Conservation (phyloP, 2,113 vertebrate genomes). For the Oryzias woworae region DNA sequence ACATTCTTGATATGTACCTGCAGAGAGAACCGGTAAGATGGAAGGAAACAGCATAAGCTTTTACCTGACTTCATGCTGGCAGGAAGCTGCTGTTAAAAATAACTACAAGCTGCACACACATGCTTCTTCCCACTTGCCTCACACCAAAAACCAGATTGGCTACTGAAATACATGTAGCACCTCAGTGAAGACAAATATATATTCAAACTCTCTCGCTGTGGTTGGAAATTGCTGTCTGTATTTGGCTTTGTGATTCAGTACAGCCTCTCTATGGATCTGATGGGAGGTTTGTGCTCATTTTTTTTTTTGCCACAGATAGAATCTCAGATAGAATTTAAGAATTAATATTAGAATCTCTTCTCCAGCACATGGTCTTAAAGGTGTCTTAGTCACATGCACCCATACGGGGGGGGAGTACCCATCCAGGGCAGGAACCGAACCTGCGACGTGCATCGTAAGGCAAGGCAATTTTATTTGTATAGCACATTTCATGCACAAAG, state of each 20-base stretch:
- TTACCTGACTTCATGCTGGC: slow-evolving; percentile 44
- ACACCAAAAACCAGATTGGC: slow-evolving; percentile 37
- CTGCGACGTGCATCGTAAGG: too few species aligned
- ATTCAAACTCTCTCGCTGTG: slow-evolving; percentile 26
- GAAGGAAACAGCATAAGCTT: slow-evolving; percentile 33
- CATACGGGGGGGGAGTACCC: too few species aligned
- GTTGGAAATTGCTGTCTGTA: slow-evolving; percentile 32
- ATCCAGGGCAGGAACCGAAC: too few species aligned
- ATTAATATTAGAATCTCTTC: neutral
- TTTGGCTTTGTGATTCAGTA: slow-evolving; percentile 42
- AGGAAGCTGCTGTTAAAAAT: slow-evolving; percentile 68
- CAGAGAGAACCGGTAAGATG: slow-evolving; percentile 13
- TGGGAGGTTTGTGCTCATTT: slow-evolving; percentile 20
- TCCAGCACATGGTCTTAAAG: too few species aligned
- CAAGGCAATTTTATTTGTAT: too few species aligned
- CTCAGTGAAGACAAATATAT: slow-evolving; percentile 36
- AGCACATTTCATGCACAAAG: too few species aligned
- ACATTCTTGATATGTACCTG: neutral
- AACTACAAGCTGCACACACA: slow-evolving; percentile 56
- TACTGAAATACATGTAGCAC: slow-evolving; percentile 29
- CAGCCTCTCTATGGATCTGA: slow-evolving; percentile 43
- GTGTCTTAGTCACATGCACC: too few species aligned
- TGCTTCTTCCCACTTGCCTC: slow-evolving; percentile 51
- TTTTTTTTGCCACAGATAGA: slow-evolving; percentile 23
- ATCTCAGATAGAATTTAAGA: slow-evolving; percentile 31